Percentiles rank a stretch among this genome's conserved stretches.
phyloP scores from a whole-genome alignment of 2,113 vertebrate genomes.

The Gobius niger region DNA sequence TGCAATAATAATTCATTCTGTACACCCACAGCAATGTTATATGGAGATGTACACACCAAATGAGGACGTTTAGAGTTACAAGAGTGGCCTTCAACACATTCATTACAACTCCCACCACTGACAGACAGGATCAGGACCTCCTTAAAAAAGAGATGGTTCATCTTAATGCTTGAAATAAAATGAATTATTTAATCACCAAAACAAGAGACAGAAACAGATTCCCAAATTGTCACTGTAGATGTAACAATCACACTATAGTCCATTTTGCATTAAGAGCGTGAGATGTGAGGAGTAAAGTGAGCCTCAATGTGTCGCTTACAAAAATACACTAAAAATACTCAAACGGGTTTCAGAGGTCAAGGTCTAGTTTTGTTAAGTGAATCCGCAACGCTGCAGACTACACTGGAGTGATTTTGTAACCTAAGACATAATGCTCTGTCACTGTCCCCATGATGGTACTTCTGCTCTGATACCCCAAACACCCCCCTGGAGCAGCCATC shows the following conservation, averaged over 20 bases:
- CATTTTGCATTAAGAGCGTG: background rate
- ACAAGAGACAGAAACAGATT: slow-evolving; percentile 12
- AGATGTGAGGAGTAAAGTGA: slow-evolving; percentile 21
- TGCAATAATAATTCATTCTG: no score
- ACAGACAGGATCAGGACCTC: slow-evolving; percentile 1
- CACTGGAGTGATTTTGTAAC: slow-evolving; percentile 37
- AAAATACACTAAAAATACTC: slow-evolving; percentile 38
- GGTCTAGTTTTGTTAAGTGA: slow-evolving; percentile 39
- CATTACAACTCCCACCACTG: background rate
- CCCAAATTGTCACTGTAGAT: background rate
- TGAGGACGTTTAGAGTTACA: slow-evolving; percentile 18
- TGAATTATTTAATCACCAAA: slow-evolving; percentile 33
- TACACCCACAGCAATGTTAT: no score
- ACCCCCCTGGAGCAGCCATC: slow-evolving; percentile 51
- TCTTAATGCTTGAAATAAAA: no score
- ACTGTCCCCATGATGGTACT: slow-evolving; percentile 18
- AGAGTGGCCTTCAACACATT: background rate
- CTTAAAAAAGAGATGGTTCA: no score
- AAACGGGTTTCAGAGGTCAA: slow-evolving; percentile 30
- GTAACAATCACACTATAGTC: no score
- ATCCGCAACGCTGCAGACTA: slow-evolving; percentile 24
- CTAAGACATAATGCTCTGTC: slow-evolving; percentile 18
- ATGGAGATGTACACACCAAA: background rate
- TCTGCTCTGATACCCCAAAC: slow-evolving; percentile 15
- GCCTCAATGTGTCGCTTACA: slow-evolving; percentile 12